These are phyloP conservation scores for Neotragus moschatus DNA, from an alignment of 2,113 vertebrate genomes.

Conservation along the genomic window DNA sequence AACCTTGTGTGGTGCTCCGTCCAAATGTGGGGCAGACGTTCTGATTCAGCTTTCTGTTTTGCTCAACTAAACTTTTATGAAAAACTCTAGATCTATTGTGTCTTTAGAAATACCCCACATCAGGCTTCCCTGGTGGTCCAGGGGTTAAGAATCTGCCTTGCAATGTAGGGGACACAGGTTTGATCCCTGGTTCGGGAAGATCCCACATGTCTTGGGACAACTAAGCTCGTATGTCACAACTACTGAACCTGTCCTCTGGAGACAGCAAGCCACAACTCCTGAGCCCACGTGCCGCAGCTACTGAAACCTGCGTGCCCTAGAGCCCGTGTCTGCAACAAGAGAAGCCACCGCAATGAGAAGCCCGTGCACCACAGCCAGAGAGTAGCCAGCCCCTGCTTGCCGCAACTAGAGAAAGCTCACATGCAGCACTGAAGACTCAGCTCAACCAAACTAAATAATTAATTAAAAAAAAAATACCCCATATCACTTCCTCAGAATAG, in stretches of 20 bases:
- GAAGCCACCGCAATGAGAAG: fast-evolving
- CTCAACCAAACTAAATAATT: neutral
- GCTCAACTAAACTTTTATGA: neutral
- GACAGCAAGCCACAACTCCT: fast-evolving
- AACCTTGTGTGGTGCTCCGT: neutral
- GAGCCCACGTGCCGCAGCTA: neutral
- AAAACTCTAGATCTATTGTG: neutral
- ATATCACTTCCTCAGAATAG: neutral
- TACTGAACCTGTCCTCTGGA: neutral
- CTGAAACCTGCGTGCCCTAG: neutral
- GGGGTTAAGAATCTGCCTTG: neutral
- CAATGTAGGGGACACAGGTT: neutral
- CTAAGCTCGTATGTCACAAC: neutral
- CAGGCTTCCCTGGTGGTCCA: neutral
- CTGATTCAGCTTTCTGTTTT: neutral
- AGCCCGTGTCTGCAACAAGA: neutral
- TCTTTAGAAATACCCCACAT: neutral
- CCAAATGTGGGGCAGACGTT: neutral
- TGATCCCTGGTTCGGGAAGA: neutral
- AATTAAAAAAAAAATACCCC: neutral
- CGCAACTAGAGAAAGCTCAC: neutral
- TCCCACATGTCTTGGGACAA: neutral
- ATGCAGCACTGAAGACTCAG: neutral
- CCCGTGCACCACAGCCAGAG: neutral
- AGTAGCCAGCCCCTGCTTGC: neutral